Conservation (phyloP, 2,797 vertebrate species). For the Cirrhinus molitorella region DNA sequence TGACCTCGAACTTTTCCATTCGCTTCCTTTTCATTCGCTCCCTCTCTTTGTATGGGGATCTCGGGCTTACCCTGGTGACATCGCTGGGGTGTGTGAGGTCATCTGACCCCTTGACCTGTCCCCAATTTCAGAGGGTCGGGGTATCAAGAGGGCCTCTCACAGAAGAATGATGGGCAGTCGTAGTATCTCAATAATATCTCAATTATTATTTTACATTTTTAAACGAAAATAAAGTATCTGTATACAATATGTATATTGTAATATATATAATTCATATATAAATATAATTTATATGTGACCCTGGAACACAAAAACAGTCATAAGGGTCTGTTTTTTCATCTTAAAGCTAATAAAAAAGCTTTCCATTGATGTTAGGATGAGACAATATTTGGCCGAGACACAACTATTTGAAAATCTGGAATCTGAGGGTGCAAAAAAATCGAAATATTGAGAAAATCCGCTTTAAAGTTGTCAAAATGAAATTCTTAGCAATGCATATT, state of each 20-base stretch:
- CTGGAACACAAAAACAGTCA: too few relatives aligned
- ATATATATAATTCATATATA: too few relatives aligned
- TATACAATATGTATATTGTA: neutral
- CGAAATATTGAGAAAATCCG: too few relatives aligned
- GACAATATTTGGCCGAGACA: too few relatives aligned
- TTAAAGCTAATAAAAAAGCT: too few relatives aligned
- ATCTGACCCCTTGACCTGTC: constrained; percentile 56
- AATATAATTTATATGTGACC: too few relatives aligned
- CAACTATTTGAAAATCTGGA: too few relatives aligned
- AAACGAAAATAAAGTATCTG: neutral
- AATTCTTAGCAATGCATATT: too few relatives aligned
- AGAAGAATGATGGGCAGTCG: neutral
- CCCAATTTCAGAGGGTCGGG: constrained; percentile 33
- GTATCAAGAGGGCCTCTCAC: constrained; percentile 23
- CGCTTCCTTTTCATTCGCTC: constrained; percentile 27
- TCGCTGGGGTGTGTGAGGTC: constrained; percentile 60
- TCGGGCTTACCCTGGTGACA: constrained; percentile 48
- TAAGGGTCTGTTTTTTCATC: too few relatives aligned
- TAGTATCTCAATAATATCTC: constrained; percentile 14
- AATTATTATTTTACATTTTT: constrained; percentile 5
- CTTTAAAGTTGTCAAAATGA: too few relatives aligned
- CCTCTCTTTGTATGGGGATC: constrained; percentile 27
- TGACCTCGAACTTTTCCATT: constrained; percentile 34
- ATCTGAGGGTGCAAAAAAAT: too few relatives aligned
- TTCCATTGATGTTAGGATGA: too few relatives aligned